Evolutionary conservation across 2,797 vertebrate genomes (phyloP).

Genomic region (Gallinago solitaria): DNA sequence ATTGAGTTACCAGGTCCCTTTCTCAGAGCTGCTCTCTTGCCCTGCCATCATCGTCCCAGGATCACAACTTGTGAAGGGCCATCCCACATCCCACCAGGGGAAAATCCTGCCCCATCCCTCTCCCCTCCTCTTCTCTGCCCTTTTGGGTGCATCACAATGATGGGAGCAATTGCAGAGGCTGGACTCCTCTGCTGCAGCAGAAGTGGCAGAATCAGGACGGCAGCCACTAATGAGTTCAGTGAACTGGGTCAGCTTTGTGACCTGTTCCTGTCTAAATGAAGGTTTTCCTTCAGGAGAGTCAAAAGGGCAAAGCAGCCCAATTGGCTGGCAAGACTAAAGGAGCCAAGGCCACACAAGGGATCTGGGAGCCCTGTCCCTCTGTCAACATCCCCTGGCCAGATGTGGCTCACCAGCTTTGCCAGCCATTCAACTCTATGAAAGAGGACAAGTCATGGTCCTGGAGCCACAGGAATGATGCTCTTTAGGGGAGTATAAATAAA

Average conservation of each 20-base stretch:
- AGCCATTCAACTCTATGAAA: background rate
- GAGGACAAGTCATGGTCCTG: background rate
- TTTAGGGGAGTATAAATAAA: background rate
- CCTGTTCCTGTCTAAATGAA: background rate
- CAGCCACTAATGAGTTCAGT: background rate
- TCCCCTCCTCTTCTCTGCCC: background rate
- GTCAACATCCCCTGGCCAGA: background rate
- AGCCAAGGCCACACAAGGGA: background rate
- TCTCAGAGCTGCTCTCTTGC: background rate
- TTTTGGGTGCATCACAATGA: background rate
- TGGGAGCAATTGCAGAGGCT: background rate
- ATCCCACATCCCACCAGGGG: background rate
- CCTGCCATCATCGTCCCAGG: background rate
- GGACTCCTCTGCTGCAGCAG: background rate
- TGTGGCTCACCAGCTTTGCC: background rate
- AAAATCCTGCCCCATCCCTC: background rate
- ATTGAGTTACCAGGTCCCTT: background rate
- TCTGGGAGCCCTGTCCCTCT: background rate
- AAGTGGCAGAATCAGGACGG: background rate
- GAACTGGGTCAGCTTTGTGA: background rate
- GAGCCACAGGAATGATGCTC: background rate
- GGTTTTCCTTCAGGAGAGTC: background rate
- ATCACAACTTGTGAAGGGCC: background rate
- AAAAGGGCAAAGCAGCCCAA: background rate
- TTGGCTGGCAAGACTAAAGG: background rate